A percentile compares a stretch with the other conserved stretches of the same genome.
These are phyloP conservation scores for Pterobdella sp. DNA, from an alignment of 2,888 invertebrate genomes.

Conservation along the genomic window DNA sequence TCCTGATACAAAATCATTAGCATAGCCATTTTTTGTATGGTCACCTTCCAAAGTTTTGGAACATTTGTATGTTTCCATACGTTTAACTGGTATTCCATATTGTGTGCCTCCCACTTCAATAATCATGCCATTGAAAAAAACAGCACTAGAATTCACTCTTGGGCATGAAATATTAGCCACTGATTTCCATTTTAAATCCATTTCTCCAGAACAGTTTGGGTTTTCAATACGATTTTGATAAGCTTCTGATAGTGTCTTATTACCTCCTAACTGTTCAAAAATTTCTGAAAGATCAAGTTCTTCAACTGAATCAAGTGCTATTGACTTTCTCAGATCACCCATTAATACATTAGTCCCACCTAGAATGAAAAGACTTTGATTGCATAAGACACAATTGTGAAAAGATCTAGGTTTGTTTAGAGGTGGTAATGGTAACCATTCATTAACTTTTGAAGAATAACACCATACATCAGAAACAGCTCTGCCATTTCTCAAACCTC, in stretches of 20 bases:
- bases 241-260: neutral
- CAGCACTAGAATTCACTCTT: constrained; percentile 45
- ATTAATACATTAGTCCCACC: constrained; percentile 43
- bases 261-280: neutral
- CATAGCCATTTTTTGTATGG: constrained; percentile 35
- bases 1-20: constrained; percentile 32
- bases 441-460: constrained; percentile 45
- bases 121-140: constrained; percentile 44
- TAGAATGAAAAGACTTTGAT: constrained; percentile 45
- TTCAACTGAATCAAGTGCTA: constrained; percentile 46
- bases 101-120: constrained; percentile 48
- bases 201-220: constrained; percentile 9
- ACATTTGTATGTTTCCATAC: constrained; percentile 47
- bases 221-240: neutral
- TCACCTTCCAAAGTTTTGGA: neutral
- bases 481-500: constrained; percentile 46
- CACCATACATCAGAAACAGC: constrained; percentile 45
- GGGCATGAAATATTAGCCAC: constrained; percentile 44
- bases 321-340: constrained; percentile 40
- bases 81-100: constrained; percentile 40
- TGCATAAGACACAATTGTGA: constrained; percentile 45
- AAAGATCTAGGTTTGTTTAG: constrained; percentile 47
- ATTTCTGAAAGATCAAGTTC: constrained; percentile 42
- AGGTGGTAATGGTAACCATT: constrained; percentile 43
- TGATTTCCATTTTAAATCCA: constrained; percentile 3